These are phyloP conservation scores for Sisor rabdophorus DNA, from an alignment of 2,113 vertebrate genomes.

Conservation along the genomic window DNA sequence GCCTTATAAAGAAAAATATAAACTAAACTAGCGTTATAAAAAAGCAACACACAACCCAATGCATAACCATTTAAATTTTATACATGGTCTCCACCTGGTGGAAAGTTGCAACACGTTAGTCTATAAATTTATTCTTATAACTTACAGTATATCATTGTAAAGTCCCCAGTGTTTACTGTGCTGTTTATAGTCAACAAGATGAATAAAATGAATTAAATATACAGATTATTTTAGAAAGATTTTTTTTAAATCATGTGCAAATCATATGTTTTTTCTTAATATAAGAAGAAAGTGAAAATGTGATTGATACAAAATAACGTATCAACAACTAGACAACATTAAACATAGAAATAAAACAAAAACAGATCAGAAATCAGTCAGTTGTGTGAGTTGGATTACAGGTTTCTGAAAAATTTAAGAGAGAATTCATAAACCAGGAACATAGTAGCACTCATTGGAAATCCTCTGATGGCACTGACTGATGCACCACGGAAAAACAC, in stretches of 20 bases:
- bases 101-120: neutral
- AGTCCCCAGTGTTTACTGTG: too few species aligned
- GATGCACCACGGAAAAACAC: slow-evolving; percentile 89
- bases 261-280: slow-evolving; percentile 63
- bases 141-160: neutral
- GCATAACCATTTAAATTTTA: neutral
- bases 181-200: neutral
- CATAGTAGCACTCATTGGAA: slow-evolving; percentile 91
- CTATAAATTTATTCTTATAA: neutral
- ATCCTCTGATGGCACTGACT: slow-evolving; percentile 85
- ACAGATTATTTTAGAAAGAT: slow-evolving; percentile 13
- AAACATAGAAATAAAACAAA: neutral
- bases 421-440: slow-evolving; percentile 93
- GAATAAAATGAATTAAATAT: slow-evolving; percentile 15
- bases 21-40: neutral
- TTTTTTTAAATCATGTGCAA: slow-evolving; percentile 28
- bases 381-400: slow-evolving; percentile 43
- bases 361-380: neutral
- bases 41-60: neutral
- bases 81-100: slow-evolving; percentile 24
- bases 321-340: slow-evolving; percentile 17
- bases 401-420: slow-evolving; percentile 77
- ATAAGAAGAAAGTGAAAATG: slow-evolving; percentile 63
- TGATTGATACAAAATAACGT: slow-evolving; percentile 36
- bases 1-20: neutral